Percentiles rank a stretch among this genome's conserved stretches.
phyloP scores from a whole-genome alignment of 2,797 vertebrate genomes.

The Sarcoramphus papa region DNA sequence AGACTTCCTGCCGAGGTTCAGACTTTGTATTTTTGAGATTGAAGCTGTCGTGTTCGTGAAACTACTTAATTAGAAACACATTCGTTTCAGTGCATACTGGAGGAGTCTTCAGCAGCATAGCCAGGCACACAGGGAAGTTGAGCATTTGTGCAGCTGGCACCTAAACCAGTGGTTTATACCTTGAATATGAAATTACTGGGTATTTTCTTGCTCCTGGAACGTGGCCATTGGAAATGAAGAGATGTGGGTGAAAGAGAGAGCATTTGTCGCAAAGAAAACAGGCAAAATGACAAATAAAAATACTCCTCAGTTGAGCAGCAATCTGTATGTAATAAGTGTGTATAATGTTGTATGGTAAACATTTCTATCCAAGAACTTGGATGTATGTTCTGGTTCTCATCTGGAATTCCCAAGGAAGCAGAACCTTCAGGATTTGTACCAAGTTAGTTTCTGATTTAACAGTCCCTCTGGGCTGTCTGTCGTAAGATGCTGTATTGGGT shows the following conservation, averaged over 20 bases:
- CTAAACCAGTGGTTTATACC: conserved; percentile 49
- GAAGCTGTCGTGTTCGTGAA: conserved; percentile 65
- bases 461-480: neutral
- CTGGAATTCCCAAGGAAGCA: neutral
- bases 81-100: conserved; percentile 49
- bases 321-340: neutral
- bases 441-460: neutral
- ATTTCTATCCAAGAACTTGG: neutral
- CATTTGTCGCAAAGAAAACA: neutral
- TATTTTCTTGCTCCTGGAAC: conserved; percentile 14
- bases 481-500: neutral
- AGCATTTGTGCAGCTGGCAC: conserved; percentile 63
- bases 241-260: conserved; percentile 12
- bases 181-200: neutral
- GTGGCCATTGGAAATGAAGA: conserved; percentile 1
- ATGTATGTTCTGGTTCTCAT: neutral
- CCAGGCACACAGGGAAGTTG: conserved; percentile 50
- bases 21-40: conserved; percentile 67
- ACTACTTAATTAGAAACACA: conserved; percentile 78
- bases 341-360: neutral
- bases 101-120: conserved; percentile 52
- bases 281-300: neutral
- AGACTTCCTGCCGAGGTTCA: conserved; percentile 76
- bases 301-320: neutral
- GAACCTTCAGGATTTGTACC: neutral